Evolutionary conservation across 2,888 invertebrate genomes (phyloP), one percentile per base, ranked within the genome.

Genomic region (Archips crataeganus): DNA sequence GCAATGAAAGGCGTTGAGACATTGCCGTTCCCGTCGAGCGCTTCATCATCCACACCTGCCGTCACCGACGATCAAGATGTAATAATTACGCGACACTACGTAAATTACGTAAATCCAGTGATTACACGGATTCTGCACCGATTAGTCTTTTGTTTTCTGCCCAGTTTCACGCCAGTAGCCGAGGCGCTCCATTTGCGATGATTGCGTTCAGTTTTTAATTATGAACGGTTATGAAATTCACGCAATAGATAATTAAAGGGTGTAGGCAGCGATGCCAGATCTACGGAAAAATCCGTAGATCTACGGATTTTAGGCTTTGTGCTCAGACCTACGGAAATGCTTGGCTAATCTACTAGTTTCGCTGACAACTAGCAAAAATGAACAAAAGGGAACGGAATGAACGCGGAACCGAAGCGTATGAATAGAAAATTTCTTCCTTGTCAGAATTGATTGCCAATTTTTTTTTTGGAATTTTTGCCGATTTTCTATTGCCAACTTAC

Each of bases 31-130:
- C 51, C 15, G 15, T 23, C 1, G 57, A 32, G 57, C 11, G 57
- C 57, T 10, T 11, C 57, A 34, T 36, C 62, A 57, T 9, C 61
- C 61, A 64, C 42, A 23, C 45, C 13, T n/a, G 47, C 51, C 23
- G 76, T 84, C 79, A 80, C 57, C 72, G 75, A 72, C 79, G 54
- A 66, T 15, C 77, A 67, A 74, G 81, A 80, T 81, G 82, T 81
- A 82, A 84, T 82, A 82, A 86, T 89, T 85, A 87, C 83, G 81
- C 77, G 76, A 77, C 74, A 76, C 87, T 86, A 85, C 84, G 81
- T 81, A 87, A 86, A 47, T 32, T 47, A 36, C 60, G 60, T 36
- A 54, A 54, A 36, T 36, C 36, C 36, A 65, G 39, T 36, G 73
- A 80, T 82, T 81, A 79, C 80, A 79, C 80, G 81, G 78, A 75